Conservation (phyloP, 30 jellyfish, hydroid and myxozoan species). For the Clytia hemisphaerica region DNA sequence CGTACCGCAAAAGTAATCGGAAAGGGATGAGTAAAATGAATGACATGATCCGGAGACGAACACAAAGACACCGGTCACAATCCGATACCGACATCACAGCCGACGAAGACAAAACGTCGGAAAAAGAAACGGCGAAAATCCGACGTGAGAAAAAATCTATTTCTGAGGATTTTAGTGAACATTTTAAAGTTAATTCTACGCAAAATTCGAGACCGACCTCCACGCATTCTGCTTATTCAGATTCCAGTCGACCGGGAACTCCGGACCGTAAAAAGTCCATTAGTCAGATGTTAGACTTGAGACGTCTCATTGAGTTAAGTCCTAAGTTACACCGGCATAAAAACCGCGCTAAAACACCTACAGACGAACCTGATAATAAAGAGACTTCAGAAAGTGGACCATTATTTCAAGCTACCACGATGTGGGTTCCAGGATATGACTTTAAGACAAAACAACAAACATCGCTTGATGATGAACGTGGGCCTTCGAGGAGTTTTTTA, state of each 20-base stretch:
- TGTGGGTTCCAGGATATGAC: conserved; percentile 13
- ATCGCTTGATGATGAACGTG: background rate
- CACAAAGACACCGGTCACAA: background rate
- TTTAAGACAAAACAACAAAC: conserved; percentile 9
- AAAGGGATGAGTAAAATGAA: background rate
- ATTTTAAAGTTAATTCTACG: too few species aligned
- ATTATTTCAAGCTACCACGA: conserved; percentile 14
- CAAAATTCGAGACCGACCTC: too few species aligned
- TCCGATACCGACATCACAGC: background rate
- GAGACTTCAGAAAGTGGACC: background rate
- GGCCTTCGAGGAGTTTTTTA: conserved; percentile 1
- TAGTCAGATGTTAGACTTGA: too few species aligned
- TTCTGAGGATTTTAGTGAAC: too few species aligned
- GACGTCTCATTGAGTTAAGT: background rate
- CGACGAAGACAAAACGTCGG: background rate
- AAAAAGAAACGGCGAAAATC: background rate
- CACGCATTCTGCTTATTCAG: too few species aligned
- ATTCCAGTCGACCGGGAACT: too few species aligned
- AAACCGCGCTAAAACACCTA: background rate
- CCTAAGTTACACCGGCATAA: background rate
- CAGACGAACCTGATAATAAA: background rate
- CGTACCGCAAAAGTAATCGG: background rate
- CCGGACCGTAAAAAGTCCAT: too few species aligned
- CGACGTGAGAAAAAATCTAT: background rate
- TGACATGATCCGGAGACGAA: background rate